Evolutionary conservation across 2,888 invertebrate species (phyloP).

Genomic region (Heterodera filipjevi): DNA sequence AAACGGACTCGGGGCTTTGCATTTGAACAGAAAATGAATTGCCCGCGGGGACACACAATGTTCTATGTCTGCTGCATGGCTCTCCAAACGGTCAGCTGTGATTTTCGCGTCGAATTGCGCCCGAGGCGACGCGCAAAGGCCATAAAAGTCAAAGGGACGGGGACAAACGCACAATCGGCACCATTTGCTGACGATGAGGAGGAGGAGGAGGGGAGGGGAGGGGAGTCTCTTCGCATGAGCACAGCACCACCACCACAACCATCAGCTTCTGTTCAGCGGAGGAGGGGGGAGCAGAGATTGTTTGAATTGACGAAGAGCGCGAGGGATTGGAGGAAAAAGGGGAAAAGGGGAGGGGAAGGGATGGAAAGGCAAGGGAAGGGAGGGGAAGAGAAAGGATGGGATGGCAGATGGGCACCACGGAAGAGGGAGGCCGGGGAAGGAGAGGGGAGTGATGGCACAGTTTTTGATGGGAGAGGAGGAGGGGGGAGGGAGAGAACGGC

Average conservation of each 20-base stretch:
- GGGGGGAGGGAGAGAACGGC: neutral
- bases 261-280: neutral
- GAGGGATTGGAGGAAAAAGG: neutral
- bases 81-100: neutral
- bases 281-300: neutral
- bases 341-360: neutral
- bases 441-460: neutral
- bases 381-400: neutral
- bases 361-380: neutral
- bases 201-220: neutral
- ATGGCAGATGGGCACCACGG: slow-evolving; percentile 8
- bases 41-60: neutral
- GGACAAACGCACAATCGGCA: neutral
- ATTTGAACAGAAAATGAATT: slow-evolving; percentile 2
- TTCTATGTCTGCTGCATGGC: neutral
- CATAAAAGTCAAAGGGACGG: neutral
- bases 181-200: too few relatives aligned
- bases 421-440: neutral
- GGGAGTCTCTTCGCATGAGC: neutral
- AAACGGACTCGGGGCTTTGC: neutral
- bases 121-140: neutral
- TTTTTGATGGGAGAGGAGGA: neutral
- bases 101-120: slow-evolving; percentile 3
- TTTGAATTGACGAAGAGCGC: neutral
- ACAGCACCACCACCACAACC: neutral